Base-by-base conservation (phyloP, 37 sponge, comb jelly and placozoan species). In the Cladorhizidae sp. region DNA sequence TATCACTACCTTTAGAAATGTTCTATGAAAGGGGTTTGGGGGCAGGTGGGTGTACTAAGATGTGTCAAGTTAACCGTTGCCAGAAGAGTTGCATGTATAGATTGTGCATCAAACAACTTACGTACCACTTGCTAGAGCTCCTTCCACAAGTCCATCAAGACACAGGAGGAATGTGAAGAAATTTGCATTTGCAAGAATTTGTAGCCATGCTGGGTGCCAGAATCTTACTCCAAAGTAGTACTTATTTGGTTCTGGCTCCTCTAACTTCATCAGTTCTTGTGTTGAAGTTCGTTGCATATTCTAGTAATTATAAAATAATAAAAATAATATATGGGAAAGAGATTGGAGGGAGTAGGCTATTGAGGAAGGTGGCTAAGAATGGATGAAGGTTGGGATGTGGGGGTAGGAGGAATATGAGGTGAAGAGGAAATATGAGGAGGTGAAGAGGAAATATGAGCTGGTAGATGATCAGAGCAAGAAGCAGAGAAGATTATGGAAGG, bases 51-150 rank as follows among this genome's bases (percentile, higher is more conserved):
- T n/a, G n/a, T n/a, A n/a, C n/a, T n/a, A n/a, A n/a, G n/a, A n/a
- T n/a, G n/a, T n/a, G n/a, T n/a, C n/a, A n/a, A n/a, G n/a, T n/a
- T n/a, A n/a, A n/a, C n/a, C 18, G 56, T 54, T 54, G 14, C 56
- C 17, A 18, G 17, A n/a, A 14, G 23, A 64, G 18, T n/a, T n/a
- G n/a, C n/a, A n/a, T n/a, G n/a, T 32, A 40, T 32, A 63, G 32
- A 15, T 52, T 18, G 15, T 11, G 11, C 15, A 54, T 57, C 14
- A 36, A 57, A 41, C 40, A 57, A 70, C 2, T 26, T 7, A 81
- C 91, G 82, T 45, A 91, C 92, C 92, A 43, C 84, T 78, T 45
- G 87, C 87, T 21, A 91, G 57, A 1, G 88, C 72, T 22, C 92
- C 92, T 69, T 91, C 88, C 14, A 91, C 39, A 26, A 80, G 15